Conservation (phyloP, 2,113 vertebrate species). For the Heterotis niloticus region DNA sequence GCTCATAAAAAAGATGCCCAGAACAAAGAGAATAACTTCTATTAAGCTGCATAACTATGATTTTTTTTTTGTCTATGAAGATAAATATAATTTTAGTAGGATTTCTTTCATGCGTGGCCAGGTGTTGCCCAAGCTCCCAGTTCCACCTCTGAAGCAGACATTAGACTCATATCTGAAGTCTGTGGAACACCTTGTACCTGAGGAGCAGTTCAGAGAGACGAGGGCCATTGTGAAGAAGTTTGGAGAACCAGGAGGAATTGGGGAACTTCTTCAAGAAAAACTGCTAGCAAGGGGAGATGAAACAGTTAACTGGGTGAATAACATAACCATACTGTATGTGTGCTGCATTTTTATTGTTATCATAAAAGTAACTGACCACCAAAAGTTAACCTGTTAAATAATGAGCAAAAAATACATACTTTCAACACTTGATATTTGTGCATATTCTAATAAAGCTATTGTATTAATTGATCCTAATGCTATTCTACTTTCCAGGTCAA, state of each 20-base stretch:
- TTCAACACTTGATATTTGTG: not conserved
- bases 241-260: constrained; percentile 70
- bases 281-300: constrained; percentile 77
- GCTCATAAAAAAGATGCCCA: too few species aligned
- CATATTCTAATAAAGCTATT: too few species aligned
- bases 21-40: too few species aligned
- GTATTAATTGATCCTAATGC: too few species aligned
- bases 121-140: constrained; percentile 81
- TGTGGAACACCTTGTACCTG: constrained; percentile 75
- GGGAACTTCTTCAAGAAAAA: constrained; percentile 81
- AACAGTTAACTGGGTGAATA: constrained; percentile 81
- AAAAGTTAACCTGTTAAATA: too few species aligned
- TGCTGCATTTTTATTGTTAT: not conserved
- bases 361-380: not conserved
- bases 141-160: constrained; percentile 85
- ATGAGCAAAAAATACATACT: not conserved
- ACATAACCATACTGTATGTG: not conserved
- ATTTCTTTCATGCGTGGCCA: constrained; percentile 39
- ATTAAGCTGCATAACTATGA: not conserved
- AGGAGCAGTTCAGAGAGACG: constrained; percentile 78
- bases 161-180: constrained; percentile 77
- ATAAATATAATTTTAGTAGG: too few species aligned
- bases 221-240: constrained; percentile 76
- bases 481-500: constrained; percentile 68
- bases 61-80: not conserved